A percentile compares a stretch with the other conserved stretches of the same genome.
These are phyloP conservation scores for Trimorus sp. DNA, from an alignment of 2,888 invertebrate species.

Conservation along the genomic window DNA sequence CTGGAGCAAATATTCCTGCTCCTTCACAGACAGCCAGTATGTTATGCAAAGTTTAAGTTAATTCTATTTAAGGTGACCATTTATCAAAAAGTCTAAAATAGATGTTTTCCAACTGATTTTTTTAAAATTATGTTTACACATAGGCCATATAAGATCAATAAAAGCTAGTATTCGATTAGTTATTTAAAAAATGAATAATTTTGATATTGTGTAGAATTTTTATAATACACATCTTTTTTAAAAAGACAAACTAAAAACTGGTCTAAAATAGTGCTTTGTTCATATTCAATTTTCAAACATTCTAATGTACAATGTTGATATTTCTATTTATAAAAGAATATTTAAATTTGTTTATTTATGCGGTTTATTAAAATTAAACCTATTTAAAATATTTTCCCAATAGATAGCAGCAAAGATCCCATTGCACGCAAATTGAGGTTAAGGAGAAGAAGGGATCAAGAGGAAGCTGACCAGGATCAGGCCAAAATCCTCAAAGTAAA, in stretches of 20 bases:
- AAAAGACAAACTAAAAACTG: too few relatives aligned
- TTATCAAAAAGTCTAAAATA: too few relatives aligned
- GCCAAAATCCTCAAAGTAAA: slow-evolving; percentile 91
- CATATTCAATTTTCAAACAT: too few relatives aligned
- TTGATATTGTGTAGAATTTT: too few relatives aligned
- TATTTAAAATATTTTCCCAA: slow-evolving; percentile 54
- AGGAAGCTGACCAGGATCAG: slow-evolving; percentile 92
- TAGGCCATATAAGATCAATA: too few relatives aligned
- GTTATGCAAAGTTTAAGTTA: slow-evolving; percentile 70
- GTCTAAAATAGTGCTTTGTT: too few relatives aligned
- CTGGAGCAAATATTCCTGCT: slow-evolving; percentile 92
- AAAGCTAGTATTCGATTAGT: too few relatives aligned
- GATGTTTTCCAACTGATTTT: background rate
- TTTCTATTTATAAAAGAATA: background rate
- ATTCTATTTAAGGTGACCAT: background rate
- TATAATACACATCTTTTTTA: too few relatives aligned
- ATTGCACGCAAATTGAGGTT: slow-evolving; percentile 96
- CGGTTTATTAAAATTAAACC: too few relatives aligned
- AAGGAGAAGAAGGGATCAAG: slow-evolving; percentile 90
- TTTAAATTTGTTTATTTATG: slow-evolving; percentile 4
- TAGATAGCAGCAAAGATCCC: slow-evolving; percentile 91
- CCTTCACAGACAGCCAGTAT: slow-evolving; percentile 87
- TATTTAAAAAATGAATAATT: too few relatives aligned
- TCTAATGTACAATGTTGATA: too few relatives aligned
- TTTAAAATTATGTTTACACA: background rate